A percentile compares a stretch with the other conserved stretches of the same genome.
These are phyloP conservation scores for Chrysochloris asiatica DNA, from an alignment of 2,113 vertebrate genomes.

Conservation along the genomic window DNA sequence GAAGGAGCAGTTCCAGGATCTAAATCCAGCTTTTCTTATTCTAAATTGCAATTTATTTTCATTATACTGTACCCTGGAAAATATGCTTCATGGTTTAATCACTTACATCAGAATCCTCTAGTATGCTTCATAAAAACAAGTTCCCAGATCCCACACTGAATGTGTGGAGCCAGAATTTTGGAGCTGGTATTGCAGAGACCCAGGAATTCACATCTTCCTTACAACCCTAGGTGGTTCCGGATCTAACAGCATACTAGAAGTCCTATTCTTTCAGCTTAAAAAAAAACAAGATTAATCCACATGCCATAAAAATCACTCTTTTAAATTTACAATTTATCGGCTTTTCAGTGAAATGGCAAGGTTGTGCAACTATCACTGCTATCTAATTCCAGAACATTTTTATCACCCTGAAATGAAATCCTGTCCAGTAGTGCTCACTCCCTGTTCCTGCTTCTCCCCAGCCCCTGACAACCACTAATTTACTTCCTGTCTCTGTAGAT, in stretches of 20 bases:
- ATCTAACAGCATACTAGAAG: background rate
- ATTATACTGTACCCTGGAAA: background rate
- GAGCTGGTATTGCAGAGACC: background rate
- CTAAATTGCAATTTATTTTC: background rate
- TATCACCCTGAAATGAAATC: background rate
- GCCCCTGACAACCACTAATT: no score
- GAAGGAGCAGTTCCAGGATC: slow-evolving; percentile 2
- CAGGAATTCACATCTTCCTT: background rate
- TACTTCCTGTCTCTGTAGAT: no score
- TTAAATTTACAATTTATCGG: background rate
- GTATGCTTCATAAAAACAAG: no score
- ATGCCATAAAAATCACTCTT: slow-evolving; percentile 21
- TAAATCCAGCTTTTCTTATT: slow-evolving; percentile 6
- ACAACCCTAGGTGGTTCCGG: background rate
- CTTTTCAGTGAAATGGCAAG: background rate
- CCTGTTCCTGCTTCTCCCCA: no score
- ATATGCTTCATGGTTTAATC: background rate
- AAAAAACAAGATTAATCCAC: background rate
- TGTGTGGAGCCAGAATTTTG: slow-evolving; percentile 24
- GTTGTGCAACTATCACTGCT: background rate
- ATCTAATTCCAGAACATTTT: background rate
- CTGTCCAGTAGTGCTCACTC: background rate
- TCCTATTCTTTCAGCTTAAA: background rate
- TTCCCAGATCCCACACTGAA: no score
- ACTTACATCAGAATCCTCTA: background rate